These are phyloP conservation scores for Acronicta leporina DNA, from an alignment of 2,888 invertebrate genomes.

Conservation along the genomic window DNA sequence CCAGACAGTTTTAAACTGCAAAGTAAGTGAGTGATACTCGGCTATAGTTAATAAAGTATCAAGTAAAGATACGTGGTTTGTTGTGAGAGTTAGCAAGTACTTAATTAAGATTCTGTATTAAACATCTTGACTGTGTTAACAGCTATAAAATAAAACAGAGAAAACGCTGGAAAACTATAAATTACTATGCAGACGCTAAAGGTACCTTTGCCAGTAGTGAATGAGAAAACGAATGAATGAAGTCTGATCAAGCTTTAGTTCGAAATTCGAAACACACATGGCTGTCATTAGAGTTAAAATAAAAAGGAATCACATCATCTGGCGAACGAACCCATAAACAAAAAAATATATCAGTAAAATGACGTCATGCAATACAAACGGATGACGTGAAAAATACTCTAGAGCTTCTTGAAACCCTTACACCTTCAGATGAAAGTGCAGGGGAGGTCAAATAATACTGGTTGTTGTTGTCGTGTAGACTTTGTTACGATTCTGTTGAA, in stretches of 20 bases:
- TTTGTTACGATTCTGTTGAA: slow-evolving; percentile 71
- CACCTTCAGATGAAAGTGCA: slow-evolving; percentile 41
- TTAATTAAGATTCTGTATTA: slow-evolving; percentile 30
- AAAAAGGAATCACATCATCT: slow-evolving; percentile 63
- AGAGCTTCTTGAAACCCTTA: slow-evolving; percentile 49
- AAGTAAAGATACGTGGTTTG: slow-evolving; percentile 3
- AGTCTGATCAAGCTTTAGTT: background rate
- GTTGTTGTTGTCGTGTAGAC: slow-evolving; percentile 65
- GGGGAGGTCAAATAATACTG: slow-evolving; percentile 63
- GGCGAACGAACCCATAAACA: slow-evolving; percentile 56
- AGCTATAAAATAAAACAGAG: slow-evolving; percentile 28
- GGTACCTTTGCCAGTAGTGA: slow-evolving; percentile 17
- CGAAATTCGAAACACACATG: slow-evolving; percentile 42
- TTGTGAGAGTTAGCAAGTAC: slow-evolving; percentile 28
- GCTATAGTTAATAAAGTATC: background rate
- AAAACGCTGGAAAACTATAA: slow-evolving; percentile 33
- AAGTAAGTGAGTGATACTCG: background rate
- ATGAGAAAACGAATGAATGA: slow-evolving; percentile 31
- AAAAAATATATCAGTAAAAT: slow-evolving; percentile 48
- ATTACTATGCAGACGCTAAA: slow-evolving; percentile 15
- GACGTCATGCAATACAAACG: slow-evolving; percentile 54
- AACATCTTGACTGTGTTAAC: slow-evolving; percentile 10
- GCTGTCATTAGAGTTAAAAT: slow-evolving; percentile 45
- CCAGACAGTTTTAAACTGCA: no score
- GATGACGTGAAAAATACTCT: slow-evolving; percentile 51